Evolutionary conservation across 2,113 vertebrate species (phyloP).

Genomic region (Megaleporinus macrocephalus): DNA sequence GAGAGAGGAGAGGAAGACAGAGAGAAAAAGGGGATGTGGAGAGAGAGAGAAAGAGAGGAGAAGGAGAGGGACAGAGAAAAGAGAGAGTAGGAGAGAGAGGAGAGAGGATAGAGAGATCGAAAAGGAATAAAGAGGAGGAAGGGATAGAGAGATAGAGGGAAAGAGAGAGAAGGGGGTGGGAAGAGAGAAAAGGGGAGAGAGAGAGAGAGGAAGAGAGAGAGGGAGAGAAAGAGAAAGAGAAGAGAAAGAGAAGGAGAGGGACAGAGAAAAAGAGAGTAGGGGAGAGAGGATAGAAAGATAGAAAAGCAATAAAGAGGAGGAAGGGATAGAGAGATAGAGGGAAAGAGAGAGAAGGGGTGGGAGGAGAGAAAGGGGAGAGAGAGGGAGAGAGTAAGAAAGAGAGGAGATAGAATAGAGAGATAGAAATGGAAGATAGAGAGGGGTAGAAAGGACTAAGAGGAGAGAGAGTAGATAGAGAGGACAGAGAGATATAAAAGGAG

Average conservation of each 20-base stretch:
- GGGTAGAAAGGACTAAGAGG: too few species aligned
- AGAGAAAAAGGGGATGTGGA: neutral
- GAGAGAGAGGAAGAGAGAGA: too few species aligned
- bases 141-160: neutral
- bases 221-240: neutral
- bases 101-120: neutral
- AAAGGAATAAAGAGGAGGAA: neutral
- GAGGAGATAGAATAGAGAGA: too few species aligned
- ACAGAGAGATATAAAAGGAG: too few species aligned
- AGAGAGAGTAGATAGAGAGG: too few species aligned
- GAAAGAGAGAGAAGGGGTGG: neutral
- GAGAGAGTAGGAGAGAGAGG: neutral
- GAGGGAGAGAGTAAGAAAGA: too few species aligned
- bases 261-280: too few species aligned
- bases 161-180: neutral
- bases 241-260: neutral
- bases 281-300: neutral
- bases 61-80: neutral
- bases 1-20: neutral
- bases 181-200: constrained; percentile 20
- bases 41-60: too few species aligned
- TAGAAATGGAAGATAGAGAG: too few species aligned
- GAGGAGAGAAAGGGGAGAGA: neutral
- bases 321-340: neutral
- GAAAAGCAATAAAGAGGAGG: neutral